Evolutionary conservation across 1,140 invertebrate genomes (phyloP), one percentile per base, ranked within the genome.

Genomic region (Trigoniulus corallinus): DNA sequence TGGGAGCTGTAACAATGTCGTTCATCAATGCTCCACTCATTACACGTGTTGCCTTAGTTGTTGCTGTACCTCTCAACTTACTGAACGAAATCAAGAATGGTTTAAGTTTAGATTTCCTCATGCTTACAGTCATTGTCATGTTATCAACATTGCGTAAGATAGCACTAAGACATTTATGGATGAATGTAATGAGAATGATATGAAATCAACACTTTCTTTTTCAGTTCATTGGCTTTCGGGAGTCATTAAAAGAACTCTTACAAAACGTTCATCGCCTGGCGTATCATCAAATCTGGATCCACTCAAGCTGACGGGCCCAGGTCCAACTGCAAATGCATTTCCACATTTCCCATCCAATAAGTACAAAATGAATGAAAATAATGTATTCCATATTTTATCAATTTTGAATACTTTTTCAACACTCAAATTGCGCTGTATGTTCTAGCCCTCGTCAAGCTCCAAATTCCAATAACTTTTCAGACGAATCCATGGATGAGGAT

Each of bases 1-100:
- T 63, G 26, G 59, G 51, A 4, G 10, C 46, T 7, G 12, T 47
- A n/a, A 24, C 4, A 47, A 24, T 20, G 3, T 10, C 26, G 7
- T 47, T 47, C 7, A 4, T 47, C 7, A 13, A 47, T 4, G 46
- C 46, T 29, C 46, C 46, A 4, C 7, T 3, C 13, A 20, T 47
- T 3, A 26, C 46, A 13, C 13, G 46, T 23, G 26, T 47, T 29
- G 46, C 27, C n/a, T 7, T 47, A 4, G 20, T 47, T 4, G 22
- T 47, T 7, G 26, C 22, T 7, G 22, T 47, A n/a, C 46, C 46
- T n/a, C 20, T 25, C 3, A 47, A 47, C 22, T 10, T 24, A 4
- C 7, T 47, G 3, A 10, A 3, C 4, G 46, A 25, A 27, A 4
- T 47, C 4, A 29, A 24, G 7, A 10, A 47, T 29, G 46, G 46